phyloP scores from a whole-genome alignment of 2,888 invertebrate species.

The Polymixis lichenea region DNA sequence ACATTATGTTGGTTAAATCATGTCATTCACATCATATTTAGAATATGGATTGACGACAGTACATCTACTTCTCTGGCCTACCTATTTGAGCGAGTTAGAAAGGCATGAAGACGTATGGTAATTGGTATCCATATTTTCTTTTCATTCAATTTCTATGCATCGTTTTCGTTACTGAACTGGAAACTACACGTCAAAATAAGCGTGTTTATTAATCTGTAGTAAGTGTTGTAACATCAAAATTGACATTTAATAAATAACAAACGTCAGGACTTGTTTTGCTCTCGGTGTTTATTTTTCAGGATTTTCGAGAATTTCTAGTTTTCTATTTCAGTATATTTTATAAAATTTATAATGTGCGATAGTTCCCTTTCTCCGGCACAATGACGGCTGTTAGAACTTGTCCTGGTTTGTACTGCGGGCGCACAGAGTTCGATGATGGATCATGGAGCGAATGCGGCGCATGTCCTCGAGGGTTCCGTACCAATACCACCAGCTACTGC shows the following conservation, averaged over 20 bases:
- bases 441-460: constrained; percentile 95
- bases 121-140: no score
- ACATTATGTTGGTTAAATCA: not conserved
- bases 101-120: not conserved
- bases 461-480: constrained; percentile 95
- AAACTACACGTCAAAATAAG: not conserved
- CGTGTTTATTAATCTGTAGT: constrained; percentile 9
- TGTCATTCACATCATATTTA: not conserved
- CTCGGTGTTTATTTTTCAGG: constrained; percentile 9
- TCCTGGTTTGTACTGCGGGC: constrained; percentile 96
- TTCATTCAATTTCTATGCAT: not conserved
- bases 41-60: not conserved
- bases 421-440: constrained; percentile 92
- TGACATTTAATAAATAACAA: constrained; percentile 1
- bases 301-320: not conserved
- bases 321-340: not conserved
- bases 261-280: constrained; percentile 32
- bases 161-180: constrained; percentile 19
- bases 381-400: constrained; percentile 90
- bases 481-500: constrained; percentile 94
- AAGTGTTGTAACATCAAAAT: constrained; percentile 4
- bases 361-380: not conserved
- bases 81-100: not conserved
- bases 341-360: constrained; percentile 29
- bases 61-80: not conserved